Percentiles rank a stretch among this genome's conserved stretches.
Evolutionary conservation across 2,888 invertebrate genomes (phyloP).

Genomic region (Athrips mouffetella): DNA sequence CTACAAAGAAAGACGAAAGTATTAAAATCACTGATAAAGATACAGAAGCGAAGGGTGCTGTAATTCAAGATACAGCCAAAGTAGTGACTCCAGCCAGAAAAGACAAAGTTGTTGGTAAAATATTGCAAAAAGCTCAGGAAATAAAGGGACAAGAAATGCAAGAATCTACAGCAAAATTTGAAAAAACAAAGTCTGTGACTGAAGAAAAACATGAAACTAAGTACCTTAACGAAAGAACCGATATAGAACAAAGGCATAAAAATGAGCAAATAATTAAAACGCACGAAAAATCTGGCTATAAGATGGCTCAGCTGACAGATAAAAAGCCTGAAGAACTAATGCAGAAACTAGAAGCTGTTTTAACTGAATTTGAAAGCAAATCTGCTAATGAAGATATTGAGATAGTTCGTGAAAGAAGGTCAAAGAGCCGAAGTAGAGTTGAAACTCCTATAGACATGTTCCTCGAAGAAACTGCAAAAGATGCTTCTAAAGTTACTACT

Average conservation of each 20-base stretch:
- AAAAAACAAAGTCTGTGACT: conserved; percentile 21
- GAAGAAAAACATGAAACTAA: conserved; percentile 12
- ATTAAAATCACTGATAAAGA: neutral
- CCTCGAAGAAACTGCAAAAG: conserved; percentile 44
- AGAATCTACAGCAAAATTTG: conserved; percentile 17
- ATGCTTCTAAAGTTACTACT: conserved; percentile 28
- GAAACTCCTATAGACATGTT: conserved; percentile 41
- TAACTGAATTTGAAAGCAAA: conserved; percentile 60
- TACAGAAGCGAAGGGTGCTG: neutral
- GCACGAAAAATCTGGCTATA: conserved; percentile 43
- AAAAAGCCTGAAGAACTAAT: conserved; percentile 57
- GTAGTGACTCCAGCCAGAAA: conserved; percentile 7
- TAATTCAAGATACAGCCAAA: neutral
- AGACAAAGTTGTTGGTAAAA: conserved; percentile 18
- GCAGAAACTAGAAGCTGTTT: conserved; percentile 59
- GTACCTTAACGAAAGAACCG: too few relatives aligned
- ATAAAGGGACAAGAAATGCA: conserved; percentile 20
- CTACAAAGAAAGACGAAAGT: conserved; percentile 18
- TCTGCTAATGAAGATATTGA: conserved; percentile 36
- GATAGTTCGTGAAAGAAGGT: conserved; percentile 35
- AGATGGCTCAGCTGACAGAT: conserved; percentile 63
- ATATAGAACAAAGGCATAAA: neutral
- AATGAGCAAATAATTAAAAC: conserved; percentile 15
- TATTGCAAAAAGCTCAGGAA: conserved; percentile 19
- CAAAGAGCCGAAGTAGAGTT: conserved; percentile 48